Evolutionary conservation across 92 coral and sea anemone genomes (phyloP), one percentile per base, ranked within the genome.

Genomic region (Palythoa grandis): DNA sequence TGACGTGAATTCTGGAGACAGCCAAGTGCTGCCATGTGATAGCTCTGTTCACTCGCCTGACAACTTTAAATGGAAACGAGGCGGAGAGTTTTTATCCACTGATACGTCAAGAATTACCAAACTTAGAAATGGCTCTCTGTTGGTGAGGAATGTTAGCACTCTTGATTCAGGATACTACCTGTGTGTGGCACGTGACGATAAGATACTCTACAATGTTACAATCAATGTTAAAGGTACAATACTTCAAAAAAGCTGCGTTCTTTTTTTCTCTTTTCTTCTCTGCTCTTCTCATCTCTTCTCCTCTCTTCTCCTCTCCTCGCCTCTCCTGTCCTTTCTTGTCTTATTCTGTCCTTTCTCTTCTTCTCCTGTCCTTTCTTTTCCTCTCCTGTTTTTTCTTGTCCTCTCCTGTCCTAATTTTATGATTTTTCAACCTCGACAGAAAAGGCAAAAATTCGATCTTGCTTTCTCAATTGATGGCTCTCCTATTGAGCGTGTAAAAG

Each of bases 151-250:
- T 48, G 57, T 80, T 22, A 47, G 73, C 61, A 67, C 85, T 4
- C 22, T 67, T 8, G 85, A 80, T 53, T 80, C 85, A 12, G 85
- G 85, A 22, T 80, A 80, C 11, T 80, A 80, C 63, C 40, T 80
- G 58, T 80, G 85, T 24, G 74, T 80, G 5, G 74, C 37, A 11
- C 82, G 73, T 7, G 74, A 24, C 22, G 74, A 47, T 7, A 80
- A 7, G 40, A 43, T 52, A 14, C 73, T 80, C 3, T 80, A 80
- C 57, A 80, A 80, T 13, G 85, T 80, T 73, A 80, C 85, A 20
- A 48, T 80, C n/a, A 80, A 80, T 52, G 75, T 80, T 15, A n/a
- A 80, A 80, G 74, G 85, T 79, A 65, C 17, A n/a, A 16, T 56
- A 56, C 8, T 63, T 63, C 35, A 63, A n/a, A 20, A 6, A 63